A percentile compares a stretch with the other conserved stretches of the same genome.
Evolutionary conservation across 2,888 invertebrate genomes (phyloP).

Genomic region (Melanostoma mellinum): DNA sequence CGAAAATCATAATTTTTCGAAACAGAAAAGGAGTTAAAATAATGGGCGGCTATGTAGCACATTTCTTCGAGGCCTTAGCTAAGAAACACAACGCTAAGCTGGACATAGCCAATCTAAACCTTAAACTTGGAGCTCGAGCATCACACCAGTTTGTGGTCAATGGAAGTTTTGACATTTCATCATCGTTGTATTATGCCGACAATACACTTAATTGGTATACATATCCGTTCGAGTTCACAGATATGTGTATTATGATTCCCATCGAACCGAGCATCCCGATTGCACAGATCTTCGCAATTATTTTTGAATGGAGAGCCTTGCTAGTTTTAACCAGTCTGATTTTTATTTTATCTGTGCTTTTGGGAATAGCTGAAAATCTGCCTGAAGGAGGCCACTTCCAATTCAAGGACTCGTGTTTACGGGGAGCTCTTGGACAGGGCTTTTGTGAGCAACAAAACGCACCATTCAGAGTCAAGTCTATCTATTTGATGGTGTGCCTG

Average conservation of each 20-base stretch:
- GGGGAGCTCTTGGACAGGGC: slow-evolving; percentile 78
- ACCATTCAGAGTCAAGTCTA: slow-evolving; percentile 75
- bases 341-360: slow-evolving; percentile 74
- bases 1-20: slow-evolving; percentile 76
- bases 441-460: slow-evolving; percentile 75
- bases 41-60: slow-evolving; percentile 76
- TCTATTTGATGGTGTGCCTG: slow-evolving; percentile 77
- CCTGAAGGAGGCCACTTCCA: slow-evolving; percentile 72
- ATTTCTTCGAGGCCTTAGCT: slow-evolving; percentile 76
- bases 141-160: slow-evolving; percentile 75
- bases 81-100: slow-evolving; percentile 75
- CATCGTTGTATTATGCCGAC: slow-evolving; percentile 74
- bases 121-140: slow-evolving; percentile 66
- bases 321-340: slow-evolving; percentile 73
- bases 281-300: slow-evolving; percentile 74
- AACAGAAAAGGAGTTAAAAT: slow-evolving; percentile 61
- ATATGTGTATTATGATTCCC: slow-evolving; percentile 78
- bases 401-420: slow-evolving; percentile 77
- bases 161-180: slow-evolving; percentile 76
- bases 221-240: slow-evolving; percentile 77
- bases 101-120: not conserved
- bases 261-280: slow-evolving; percentile 77
- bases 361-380: slow-evolving; percentile 74
- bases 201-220: slow-evolving; percentile 72
- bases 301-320: slow-evolving; percentile 76